Evolutionary conservation across 2,113 vertebrate species (phyloP).

Genomic region (Sinocyclocheilus anophthalmus): DNA sequence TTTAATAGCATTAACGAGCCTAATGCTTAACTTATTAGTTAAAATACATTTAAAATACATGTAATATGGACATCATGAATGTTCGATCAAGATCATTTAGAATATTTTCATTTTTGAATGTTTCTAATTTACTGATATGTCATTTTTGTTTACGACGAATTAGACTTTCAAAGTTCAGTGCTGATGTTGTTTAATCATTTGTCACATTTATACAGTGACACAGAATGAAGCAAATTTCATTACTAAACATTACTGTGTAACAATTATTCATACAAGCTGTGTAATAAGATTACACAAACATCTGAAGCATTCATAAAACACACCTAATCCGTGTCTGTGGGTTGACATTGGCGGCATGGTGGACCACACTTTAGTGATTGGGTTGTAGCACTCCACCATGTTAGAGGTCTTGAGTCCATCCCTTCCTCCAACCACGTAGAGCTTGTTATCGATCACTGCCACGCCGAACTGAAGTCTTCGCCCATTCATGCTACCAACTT

Average conservation of each 20-base stretch:
- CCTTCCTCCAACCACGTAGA: constrained; percentile 93
- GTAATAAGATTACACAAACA: constrained; percentile 1
- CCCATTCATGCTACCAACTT: constrained; percentile 89
- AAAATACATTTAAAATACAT: neutral
- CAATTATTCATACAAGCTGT: neutral
- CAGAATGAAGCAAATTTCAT: neutral
- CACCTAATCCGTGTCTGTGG: constrained; percentile 94
- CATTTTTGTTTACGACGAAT: neutral
- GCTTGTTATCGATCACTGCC: constrained; percentile 93
- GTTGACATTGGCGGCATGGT: constrained; percentile 98
- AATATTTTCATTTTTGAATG: neutral
- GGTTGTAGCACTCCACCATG: constrained; percentile 95
- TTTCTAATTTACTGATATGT: neutral
- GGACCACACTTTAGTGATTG: constrained; percentile 87
- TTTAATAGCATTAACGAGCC: too few species aligned
- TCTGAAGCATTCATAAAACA: constrained; percentile 39
- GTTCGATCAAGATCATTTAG: neutral
- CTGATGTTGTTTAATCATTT: neutral
- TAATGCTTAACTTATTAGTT: too few species aligned
- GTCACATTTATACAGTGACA: neutral
- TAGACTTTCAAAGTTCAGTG: neutral
- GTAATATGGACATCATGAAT: neutral
- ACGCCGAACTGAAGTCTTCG: constrained; percentile 93
- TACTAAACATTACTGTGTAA: neutral
- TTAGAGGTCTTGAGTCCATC: constrained; percentile 96